Evolutionary conservation across 2,888 invertebrate species (phyloP), one percentile per base, ranked within the genome.

Genomic region (Notocelia uddmanniana): DNA sequence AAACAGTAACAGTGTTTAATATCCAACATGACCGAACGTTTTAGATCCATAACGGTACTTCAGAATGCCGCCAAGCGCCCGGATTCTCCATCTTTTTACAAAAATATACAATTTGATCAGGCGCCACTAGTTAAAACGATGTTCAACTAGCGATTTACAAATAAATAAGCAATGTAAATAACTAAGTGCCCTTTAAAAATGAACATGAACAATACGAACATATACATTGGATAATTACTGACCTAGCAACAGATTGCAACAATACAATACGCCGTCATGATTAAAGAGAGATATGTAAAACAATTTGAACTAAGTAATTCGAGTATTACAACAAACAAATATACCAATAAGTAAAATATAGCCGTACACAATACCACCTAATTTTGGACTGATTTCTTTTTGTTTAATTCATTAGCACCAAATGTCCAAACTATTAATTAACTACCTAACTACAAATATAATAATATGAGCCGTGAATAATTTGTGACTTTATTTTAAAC

Each of bases 391-490:
- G 85, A 84, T 84, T 85, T 83, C 85, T 60, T 73, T 73, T 76
- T 80, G 82, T 84, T 83, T 81, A 82, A 84, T 84, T 87, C 70
- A 78, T 85, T 92, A 92, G 92, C 92, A 92, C 92, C 92, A 91
- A 91, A 89, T 88, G 86, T 90, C 88, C 85, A 87, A 87, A 85
- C 85, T 88, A 88, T 88, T 87, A 84, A 81, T 84, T 83, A 83
- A 83, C 86, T 89, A 88, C 82, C 84, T 87, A 86, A 77, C 80
- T 88, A 87, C 80, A 81, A 81, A 82, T 83, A 78, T 77, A 76
- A 78, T 77, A 76, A 54, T 41, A 67, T 71, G 71, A 67, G 66
- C 59, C 59, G 59, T 71, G 60, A 71, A 67, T 79, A 69, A 81
- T 77, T 79, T 80, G 72, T 72, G 68, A 68, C 48, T 18, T 60